These are phyloP conservation scores for Manis pentadactyla DNA, from an alignment of 2,797 vertebrate genomes.

Conservation along the genomic window DNA sequence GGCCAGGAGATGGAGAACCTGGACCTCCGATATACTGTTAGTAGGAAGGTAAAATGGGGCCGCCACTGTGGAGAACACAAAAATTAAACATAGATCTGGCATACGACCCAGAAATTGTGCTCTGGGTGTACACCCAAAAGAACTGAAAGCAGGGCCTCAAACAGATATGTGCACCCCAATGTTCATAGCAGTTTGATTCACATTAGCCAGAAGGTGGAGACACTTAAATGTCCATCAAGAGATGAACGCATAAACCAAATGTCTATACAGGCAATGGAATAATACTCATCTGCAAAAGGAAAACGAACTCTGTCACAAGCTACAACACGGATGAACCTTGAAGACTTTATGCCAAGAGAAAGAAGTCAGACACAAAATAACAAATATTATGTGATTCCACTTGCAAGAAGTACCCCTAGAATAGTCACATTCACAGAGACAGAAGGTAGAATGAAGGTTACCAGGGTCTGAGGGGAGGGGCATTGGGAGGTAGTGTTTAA, in stretches of 20 bases:
- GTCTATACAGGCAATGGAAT: background rate
- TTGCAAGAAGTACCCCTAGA: background rate
- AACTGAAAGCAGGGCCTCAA: background rate
- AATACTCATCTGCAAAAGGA: background rate
- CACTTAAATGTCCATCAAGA: background rate
- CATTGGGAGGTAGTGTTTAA: background rate
- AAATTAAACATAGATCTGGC: background rate
- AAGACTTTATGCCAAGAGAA: background rate
- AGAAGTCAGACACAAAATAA: background rate
- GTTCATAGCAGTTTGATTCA: background rate
- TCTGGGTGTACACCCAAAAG: background rate
- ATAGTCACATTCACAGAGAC: background rate
- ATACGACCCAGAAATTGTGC: background rate
- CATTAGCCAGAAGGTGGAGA: background rate
- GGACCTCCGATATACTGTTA: background rate
- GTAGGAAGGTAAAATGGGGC: background rate
- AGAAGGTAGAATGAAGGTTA: no score
- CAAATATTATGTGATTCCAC: background rate
- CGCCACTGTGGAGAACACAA: background rate
- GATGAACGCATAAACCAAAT: background rate
- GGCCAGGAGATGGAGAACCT: background rate
- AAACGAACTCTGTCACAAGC: background rate
- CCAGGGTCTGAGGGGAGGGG: accelerated
- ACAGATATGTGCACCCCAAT: background rate
- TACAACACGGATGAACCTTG: background rate